Evolutionary conservation across 2,888 invertebrate genomes (phyloP).

Genomic region (Schizotus pectinicornis): DNA sequence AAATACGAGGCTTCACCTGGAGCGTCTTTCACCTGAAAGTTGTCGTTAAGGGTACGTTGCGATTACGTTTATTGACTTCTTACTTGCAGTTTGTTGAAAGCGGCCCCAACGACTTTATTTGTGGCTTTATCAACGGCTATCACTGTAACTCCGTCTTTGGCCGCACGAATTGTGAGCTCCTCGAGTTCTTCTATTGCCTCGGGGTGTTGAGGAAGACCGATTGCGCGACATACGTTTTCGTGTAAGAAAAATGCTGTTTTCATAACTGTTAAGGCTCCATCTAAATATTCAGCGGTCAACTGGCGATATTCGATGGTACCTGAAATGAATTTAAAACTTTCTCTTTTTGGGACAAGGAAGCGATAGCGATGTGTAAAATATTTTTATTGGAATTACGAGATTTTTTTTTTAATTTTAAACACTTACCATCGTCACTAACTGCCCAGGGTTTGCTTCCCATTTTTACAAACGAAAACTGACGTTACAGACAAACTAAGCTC

Average conservation of each 20-base stretch:
- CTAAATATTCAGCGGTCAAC: conserved; percentile 63
- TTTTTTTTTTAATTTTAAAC: too few species aligned
- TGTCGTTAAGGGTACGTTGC: neutral
- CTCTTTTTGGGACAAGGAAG: too few species aligned
- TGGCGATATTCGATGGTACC: conserved; percentile 58
- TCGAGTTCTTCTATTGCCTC: conserved; percentile 66
- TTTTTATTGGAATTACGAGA: too few species aligned
- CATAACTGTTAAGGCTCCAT: conserved; percentile 66
- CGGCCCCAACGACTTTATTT: conserved; percentile 64
- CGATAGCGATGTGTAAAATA: too few species aligned
- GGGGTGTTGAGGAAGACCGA: conserved; percentile 67
- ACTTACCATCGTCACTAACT: too few species aligned
- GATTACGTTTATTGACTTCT: neutral
- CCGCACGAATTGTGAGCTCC: conserved; percentile 65
- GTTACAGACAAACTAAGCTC: too few species aligned
- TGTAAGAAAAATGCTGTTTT: conserved; percentile 66
- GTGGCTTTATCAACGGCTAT: conserved; percentile 65
- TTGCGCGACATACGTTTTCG: conserved; percentile 66
- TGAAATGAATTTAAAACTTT: too few species aligned
- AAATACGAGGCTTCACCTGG: conserved; percentile 61
- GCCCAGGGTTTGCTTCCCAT: too few species aligned
- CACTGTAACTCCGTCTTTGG: conserved; percentile 69
- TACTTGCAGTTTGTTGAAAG: conserved; percentile 75
- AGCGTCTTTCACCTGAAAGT: conserved; percentile 41
- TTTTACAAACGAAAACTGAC: too few species aligned